A percentile compares a stretch with the other conserved stretches of the same genome.
Conservation (phyloP, 2,888 invertebrate genomes). For the Lepidonotus clava region DNA sequence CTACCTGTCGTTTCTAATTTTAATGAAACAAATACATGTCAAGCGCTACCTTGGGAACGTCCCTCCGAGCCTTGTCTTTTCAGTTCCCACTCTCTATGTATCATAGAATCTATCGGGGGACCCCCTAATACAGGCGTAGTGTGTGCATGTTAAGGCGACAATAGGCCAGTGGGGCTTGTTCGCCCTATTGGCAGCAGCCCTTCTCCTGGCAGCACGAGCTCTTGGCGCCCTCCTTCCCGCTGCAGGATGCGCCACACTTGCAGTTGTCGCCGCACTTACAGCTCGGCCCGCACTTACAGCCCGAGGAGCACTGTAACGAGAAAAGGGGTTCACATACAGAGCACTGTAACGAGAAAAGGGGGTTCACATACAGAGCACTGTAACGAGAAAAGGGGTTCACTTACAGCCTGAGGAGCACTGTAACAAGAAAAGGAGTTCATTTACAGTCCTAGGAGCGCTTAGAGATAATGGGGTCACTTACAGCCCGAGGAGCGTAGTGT, state of each 20-base stretch:
- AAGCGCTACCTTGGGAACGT: too few species aligned
- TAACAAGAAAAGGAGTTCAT: not conserved
- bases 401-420: not conserved
- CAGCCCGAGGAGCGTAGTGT: too few species aligned
- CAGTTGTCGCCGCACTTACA: slow-evolving; percentile 15
- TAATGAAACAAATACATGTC: too few species aligned
- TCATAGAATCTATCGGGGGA: too few species aligned
- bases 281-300: not conserved
- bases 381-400: not conserved
- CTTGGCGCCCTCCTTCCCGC: not conserved
- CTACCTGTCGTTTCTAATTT: too few species aligned
- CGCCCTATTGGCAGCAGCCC: not conserved
- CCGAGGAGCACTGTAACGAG: not conserved
- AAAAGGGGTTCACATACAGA: not conserved
- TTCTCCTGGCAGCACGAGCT: not conserved
- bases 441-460: not conserved
- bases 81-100: too few species aligned
- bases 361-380: not conserved
- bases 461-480: too few species aligned
- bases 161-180: too few species aligned
- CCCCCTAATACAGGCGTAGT: too few species aligned
- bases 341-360: not conserved
- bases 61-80: too few species aligned
- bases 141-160: too few species aligned
- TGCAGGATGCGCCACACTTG: not conserved